Evolutionary conservation across 1,140 invertebrate genomes (phyloP).

Genomic region (Steinernema khuongi): DNA sequence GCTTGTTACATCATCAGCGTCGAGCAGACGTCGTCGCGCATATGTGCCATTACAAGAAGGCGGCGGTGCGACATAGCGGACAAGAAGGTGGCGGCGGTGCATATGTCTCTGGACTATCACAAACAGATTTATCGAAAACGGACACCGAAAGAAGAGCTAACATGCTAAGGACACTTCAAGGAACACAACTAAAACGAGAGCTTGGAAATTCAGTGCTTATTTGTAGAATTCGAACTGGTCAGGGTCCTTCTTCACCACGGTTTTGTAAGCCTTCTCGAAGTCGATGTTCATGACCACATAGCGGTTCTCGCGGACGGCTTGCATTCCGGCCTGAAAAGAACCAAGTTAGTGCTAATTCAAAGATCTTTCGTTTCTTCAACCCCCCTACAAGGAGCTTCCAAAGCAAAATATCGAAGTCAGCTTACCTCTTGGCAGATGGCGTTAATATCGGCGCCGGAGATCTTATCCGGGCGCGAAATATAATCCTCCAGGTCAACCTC

Average conservation of each 20-base stretch:
- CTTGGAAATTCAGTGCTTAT: too few species aligned
- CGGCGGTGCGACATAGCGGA: too few species aligned
- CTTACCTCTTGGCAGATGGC: constrained; percentile 97
- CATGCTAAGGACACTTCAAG: too few species aligned
- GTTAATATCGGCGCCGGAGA: constrained; percentile 98
- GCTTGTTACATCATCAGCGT: too few species aligned
- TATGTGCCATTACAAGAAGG: too few species aligned
- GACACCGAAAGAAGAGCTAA: too few species aligned
- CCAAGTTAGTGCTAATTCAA: constrained; percentile 2
- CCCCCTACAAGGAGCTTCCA: not conserved
- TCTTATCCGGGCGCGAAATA: constrained; percentile 92
- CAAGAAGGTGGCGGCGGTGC: too few species aligned
- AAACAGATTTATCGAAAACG: too few species aligned
- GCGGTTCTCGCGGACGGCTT: constrained; percentile 95
- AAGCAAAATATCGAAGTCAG: too few species aligned
- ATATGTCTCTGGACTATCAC: too few species aligned
- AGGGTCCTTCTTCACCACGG: constrained; percentile 99
- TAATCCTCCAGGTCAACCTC: constrained; percentile 99
- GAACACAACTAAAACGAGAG: too few species aligned
- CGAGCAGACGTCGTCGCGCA: too few species aligned
- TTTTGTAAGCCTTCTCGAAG: constrained; percentile 98
- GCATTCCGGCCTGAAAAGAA: constrained; percentile 72
- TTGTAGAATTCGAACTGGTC: constrained; percentile 99
- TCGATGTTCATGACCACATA: constrained; percentile 97
- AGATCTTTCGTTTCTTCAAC: not conserved